Evolutionary conservation across 2,888 invertebrate species (phyloP).

Genomic region (Euspilapteryx auroguttella): DNA sequence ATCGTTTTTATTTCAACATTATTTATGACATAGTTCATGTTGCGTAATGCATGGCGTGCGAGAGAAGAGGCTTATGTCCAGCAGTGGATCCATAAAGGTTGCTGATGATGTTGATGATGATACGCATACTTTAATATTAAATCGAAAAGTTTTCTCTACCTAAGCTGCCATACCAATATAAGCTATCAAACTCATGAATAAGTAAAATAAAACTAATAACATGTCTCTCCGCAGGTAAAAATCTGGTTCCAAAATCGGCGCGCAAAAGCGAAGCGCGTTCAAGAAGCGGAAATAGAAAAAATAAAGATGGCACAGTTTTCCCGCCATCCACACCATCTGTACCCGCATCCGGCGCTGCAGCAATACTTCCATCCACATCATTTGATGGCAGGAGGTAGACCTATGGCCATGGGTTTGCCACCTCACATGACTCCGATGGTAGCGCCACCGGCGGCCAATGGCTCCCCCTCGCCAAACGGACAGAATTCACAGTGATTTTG

Average conservation of each 20-base stretch:
- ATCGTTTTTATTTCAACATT: too few species aligned
- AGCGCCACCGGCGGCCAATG: slow-evolving; percentile 38
- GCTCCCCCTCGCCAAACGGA: slow-evolving; percentile 48
- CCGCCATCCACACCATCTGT: slow-evolving; percentile 59
- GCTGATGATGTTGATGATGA: too few species aligned
- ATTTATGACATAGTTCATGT: too few species aligned
- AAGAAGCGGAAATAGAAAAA: slow-evolving; percentile 97
- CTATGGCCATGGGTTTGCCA: slow-evolving; percentile 24
- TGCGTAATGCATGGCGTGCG: too few species aligned
- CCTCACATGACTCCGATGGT: slow-evolving; percentile 42
- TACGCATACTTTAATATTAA: too few species aligned
- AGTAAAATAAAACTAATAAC: too few species aligned
- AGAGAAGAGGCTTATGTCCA: too few species aligned
- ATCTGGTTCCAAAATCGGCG: slow-evolving; percentile 95
- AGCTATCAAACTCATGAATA: too few species aligned
- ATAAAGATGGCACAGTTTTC: slow-evolving; percentile 78
- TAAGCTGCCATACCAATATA: too few species aligned
- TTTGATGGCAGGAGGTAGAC: slow-evolving; percentile 53
- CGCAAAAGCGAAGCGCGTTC: slow-evolving; percentile 95
- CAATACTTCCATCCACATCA: slow-evolving; percentile 66
- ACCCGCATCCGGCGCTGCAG: slow-evolving; percentile 13
- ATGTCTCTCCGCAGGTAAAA: slow-evolving; percentile 69
- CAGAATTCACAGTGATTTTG: too few species aligned
- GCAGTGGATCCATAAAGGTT: too few species aligned
- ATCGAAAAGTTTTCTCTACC: too few species aligned